Percentiles rank a stretch among this genome's conserved stretches.
Conservation (phyloP, 2,797 vertebrate species). For the Neosilurus hyrtlii region DNA sequence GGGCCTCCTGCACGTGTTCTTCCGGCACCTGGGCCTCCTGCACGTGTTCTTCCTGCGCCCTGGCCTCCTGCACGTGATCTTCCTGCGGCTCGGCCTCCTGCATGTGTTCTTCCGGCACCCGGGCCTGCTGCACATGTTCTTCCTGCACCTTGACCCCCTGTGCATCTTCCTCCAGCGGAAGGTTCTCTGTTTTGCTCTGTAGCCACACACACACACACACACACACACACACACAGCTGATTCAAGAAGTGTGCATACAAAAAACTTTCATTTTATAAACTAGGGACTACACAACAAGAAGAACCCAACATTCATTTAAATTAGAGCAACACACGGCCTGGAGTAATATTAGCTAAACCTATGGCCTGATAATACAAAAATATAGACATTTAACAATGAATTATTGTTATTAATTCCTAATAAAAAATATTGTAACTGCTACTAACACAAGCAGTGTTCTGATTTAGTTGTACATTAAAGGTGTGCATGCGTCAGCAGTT, state of each 20-base stretch:
- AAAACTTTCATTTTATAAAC: not conserved
- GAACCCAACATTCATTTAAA: not conserved
- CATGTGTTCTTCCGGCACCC: too few species aligned
- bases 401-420: not conserved
- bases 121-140: not conserved
- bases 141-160: not conserved
- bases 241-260: not conserved
- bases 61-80: not conserved
- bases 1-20: too few species aligned
- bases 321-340: not conserved
- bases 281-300: too few species aligned
- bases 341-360: not conserved
- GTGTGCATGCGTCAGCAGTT: not conserved
- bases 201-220: not conserved
- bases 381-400: not conserved
- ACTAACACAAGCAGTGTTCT: not conserved
- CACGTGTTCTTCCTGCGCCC: too few species aligned
- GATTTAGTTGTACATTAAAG: not conserved
- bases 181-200: conserved; percentile 29
- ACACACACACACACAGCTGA: not conserved
- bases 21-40: too few species aligned
- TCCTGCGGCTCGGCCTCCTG: not conserved
- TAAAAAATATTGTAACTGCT: not conserved
- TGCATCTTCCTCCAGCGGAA: not conserved
- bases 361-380: too few species aligned